A percentile compares a stretch with the other conserved stretches of the same genome.
Evolutionary conservation across 2,113 vertebrate species (phyloP).

Genomic region (Saguinus imperator): DNA sequence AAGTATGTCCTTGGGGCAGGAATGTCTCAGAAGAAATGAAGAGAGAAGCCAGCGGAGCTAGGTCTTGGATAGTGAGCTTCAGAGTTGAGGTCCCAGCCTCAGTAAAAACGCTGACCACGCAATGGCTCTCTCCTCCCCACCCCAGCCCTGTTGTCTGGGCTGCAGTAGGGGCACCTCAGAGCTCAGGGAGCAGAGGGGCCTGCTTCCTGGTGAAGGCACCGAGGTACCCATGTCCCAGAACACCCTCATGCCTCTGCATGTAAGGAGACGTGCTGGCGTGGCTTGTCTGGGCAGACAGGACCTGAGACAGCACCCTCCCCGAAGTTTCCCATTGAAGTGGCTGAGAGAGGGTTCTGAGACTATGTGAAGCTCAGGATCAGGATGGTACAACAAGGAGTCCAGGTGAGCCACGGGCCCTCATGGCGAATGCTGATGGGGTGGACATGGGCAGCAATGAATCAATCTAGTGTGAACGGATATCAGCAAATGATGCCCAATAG

Average conservation of each 20-base stretch:
- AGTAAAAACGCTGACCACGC: background rate
- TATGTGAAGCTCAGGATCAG: background rate
- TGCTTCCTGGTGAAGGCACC: background rate
- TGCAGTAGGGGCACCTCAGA: background rate
- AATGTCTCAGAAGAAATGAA: background rate
- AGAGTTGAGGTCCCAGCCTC: background rate
- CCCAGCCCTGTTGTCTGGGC: background rate
- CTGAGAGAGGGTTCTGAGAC: background rate
- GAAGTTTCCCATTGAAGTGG: background rate
- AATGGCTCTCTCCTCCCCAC: background rate
- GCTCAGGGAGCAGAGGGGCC: background rate
- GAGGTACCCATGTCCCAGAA: background rate
- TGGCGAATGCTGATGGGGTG: background rate
- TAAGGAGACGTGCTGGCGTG: accelerated
- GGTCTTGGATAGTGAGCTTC: background rate
- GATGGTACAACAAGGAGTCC: background rate
- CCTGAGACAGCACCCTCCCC: background rate
- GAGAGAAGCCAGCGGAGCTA: background rate
- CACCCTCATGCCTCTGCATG: accelerated
- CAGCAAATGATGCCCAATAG: background rate
- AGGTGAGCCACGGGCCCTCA: no score
- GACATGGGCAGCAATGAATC: background rate
- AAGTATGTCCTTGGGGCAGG: background rate
- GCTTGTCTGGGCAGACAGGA: background rate
- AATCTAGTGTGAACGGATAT: background rate